Percentiles rank a stretch among this genome's conserved stretches.
Conservation (phyloP, 35 echinoderm and acorn worm species). For the Lytechinus pictus region DNA sequence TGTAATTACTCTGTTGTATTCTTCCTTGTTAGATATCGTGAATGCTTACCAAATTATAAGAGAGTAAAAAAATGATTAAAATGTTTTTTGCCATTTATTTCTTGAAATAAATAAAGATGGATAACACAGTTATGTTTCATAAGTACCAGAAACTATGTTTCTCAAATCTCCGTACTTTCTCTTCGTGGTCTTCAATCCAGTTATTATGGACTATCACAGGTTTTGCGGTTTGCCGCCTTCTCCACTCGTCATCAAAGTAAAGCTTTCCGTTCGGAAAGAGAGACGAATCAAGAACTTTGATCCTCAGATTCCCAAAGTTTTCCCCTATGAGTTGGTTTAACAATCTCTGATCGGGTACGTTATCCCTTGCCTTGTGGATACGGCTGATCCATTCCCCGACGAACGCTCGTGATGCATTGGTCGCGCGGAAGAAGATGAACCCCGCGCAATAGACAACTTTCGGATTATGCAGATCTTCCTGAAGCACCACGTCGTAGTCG, state of each 20-base stretch:
- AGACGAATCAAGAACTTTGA: constrained; percentile 56
- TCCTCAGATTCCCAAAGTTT: constrained; percentile 41
- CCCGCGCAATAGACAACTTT: constrained; percentile 71
- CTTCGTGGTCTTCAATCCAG: constrained; percentile 67
- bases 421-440: constrained; percentile 74
- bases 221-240: neutral
- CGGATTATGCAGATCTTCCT: constrained; percentile 64
- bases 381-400: constrained; percentile 57
- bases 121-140: neutral
- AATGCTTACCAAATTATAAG: too few species aligned
- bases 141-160: constrained; percentile 63
- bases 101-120: neutral
- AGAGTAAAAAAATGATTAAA: too few species aligned
- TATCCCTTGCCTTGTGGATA: constrained; percentile 54
- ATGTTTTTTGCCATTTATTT: neutral
- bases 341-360: constrained; percentile 70
- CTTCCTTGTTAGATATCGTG: too few species aligned
- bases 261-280: constrained; percentile 84
- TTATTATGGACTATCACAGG: constrained; percentile 84
- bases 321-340: constrained; percentile 64
- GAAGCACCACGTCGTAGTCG: constrained; percentile 76
- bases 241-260: constrained; percentile 49
- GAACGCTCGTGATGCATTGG: constrained; percentile 51
- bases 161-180: constrained; percentile 71
- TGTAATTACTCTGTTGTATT: too few species aligned